phyloP scores from a whole-genome alignment of 2,888 invertebrate genomes.

The Pheosia tremula region DNA sequence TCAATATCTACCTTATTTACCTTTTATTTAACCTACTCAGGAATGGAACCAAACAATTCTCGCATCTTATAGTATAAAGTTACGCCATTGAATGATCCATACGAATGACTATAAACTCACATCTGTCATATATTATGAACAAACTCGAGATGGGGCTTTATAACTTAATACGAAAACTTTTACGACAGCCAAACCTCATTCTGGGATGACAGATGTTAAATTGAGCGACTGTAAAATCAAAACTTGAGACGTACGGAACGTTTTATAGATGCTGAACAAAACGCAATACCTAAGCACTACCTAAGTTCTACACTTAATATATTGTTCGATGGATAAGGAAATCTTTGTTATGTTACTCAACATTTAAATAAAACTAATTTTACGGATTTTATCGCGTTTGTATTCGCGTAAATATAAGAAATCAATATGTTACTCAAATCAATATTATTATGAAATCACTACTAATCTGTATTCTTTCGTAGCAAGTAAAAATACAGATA shows the following conservation, averaged over 20 bases:
- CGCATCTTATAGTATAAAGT: background rate
- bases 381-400: too few relatives aligned
- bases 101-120: background rate
- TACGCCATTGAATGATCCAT: background rate
- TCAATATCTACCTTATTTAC: too few relatives aligned
- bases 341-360: too few relatives aligned
- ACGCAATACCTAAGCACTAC: background rate
- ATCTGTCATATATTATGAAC: conserved; percentile 6
- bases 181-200: conserved; percentile 4
- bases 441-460: too few relatives aligned
- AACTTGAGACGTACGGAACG: background rate
- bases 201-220: conserved; percentile 1
- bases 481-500: too few relatives aligned
- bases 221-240: conserved; percentile 1
- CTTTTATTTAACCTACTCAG: background rate
- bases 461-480: too few relatives aligned
- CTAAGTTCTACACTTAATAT: background rate
- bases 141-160: conserved; percentile 2
- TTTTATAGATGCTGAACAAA: conserved; percentile 1
- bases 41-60: too few relatives aligned
- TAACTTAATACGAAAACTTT: conserved; percentile 7
- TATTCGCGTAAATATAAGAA: too few relatives aligned
- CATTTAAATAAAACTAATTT: too few relatives aligned
- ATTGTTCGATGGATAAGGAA: too few relatives aligned
- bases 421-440: too few relatives aligned